phyloP scores from a whole-genome alignment of 2,888 invertebrate species.

The Chydorus sphaericus region DNA sequence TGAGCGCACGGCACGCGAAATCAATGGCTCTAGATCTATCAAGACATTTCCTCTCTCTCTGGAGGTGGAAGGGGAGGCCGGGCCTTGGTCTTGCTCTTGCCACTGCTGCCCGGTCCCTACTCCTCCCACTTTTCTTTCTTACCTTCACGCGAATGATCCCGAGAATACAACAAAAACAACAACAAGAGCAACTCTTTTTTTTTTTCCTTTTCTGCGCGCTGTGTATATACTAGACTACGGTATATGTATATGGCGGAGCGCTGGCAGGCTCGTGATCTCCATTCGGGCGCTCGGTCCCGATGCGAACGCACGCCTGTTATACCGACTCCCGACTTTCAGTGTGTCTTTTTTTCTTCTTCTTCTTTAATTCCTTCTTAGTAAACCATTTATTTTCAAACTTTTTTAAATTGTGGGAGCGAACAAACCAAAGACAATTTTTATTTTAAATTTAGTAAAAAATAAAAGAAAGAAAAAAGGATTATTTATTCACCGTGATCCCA shows the following conservation, averaged over 20 bases:
- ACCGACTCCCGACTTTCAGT: background rate
- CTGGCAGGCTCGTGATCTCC: background rate
- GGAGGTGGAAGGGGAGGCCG: too few relatives aligned
- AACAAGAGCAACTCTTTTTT: background rate
- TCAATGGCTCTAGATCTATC: too few relatives aligned
- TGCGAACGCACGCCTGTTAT: background rate
- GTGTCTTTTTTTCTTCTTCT: background rate
- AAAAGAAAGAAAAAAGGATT: too few relatives aligned
- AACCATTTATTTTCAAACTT: too few relatives aligned
- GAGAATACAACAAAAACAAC: background rate
- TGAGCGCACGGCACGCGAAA: too few relatives aligned
- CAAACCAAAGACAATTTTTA: too few relatives aligned
- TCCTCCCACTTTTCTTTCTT: background rate
- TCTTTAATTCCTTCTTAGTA: background rate
- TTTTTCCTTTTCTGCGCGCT: background rate
- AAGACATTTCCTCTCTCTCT: slow-evolving; percentile 6
- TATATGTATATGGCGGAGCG: slow-evolving; percentile 2
- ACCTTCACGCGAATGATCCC: background rate
- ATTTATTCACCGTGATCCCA: too few relatives aligned
- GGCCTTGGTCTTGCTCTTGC: too few relatives aligned
- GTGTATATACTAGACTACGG: background rate
- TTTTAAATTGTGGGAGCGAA: too few relatives aligned
- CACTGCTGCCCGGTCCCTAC: too few relatives aligned
- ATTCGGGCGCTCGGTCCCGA: slow-evolving; percentile 7
- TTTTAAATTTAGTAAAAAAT: too few relatives aligned